phyloP scores from a whole-genome alignment of 1,140 invertebrate species.

The Drosophila chauvacae region DNA sequence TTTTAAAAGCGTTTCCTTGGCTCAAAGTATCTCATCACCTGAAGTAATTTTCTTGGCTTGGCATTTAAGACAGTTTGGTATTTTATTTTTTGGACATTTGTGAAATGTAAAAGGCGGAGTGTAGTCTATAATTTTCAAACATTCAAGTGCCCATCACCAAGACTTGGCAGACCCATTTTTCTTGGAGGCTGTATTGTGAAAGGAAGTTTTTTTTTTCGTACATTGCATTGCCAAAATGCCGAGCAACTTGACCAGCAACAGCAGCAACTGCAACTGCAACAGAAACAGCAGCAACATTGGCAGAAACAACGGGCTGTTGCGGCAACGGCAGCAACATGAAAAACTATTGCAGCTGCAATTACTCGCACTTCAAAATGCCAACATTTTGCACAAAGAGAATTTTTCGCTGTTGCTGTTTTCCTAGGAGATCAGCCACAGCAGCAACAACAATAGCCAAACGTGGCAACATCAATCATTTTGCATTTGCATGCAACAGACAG shows the following conservation, averaged over 20 bases:
- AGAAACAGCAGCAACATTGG: slow-evolving; percentile 23
- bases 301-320: slow-evolving; percentile 23
- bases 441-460: slow-evolving; percentile 43
- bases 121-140: slow-evolving; percentile 72
- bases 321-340: slow-evolving; percentile 63
- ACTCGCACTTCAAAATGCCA: slow-evolving; percentile 82
- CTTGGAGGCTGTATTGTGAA: slow-evolving; percentile 61
- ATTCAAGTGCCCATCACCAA: slow-evolving; percentile 72
- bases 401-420: slow-evolving; percentile 60
- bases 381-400: slow-evolving; percentile 80
- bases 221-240: slow-evolving; percentile 54
- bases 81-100: slow-evolving; percentile 59
- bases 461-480: slow-evolving; percentile 78
- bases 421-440: slow-evolving; percentile 14
- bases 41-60: slow-evolving; percentile 35
- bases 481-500: slow-evolving; percentile 73
- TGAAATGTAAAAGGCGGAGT: slow-evolving; percentile 56
- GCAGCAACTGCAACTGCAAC: slow-evolving; percentile 26
- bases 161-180: slow-evolving; percentile 69
- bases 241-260: slow-evolving; percentile 53
- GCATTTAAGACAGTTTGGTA: slow-evolving; percentile 49
- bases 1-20: slow-evolving; percentile 3
- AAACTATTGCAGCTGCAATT: slow-evolving; percentile 82
- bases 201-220: slow-evolving; percentile 42
- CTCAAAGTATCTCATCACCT: slow-evolving; percentile 7